phyloP scores from a whole-genome alignment of 2,797 vertebrate species.

The Heteromormyrus szaboi region DNA sequence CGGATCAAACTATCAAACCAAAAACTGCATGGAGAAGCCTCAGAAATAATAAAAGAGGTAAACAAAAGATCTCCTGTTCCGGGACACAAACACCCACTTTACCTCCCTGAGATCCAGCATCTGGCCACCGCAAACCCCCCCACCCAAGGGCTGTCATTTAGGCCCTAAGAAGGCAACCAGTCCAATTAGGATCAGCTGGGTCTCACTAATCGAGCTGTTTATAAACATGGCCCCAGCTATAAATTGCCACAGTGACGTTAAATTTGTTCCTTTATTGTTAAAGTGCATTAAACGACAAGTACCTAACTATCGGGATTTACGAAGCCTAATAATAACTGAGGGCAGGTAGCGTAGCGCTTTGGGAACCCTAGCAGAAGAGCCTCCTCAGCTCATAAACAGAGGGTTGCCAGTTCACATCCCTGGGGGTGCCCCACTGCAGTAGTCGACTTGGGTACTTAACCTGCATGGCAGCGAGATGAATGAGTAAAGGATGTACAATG shows the following conservation, averaged over 20 bases:
- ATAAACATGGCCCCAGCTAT: not conserved
- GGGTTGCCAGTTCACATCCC: not conserved
- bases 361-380: not conserved
- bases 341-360: not conserved
- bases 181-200: conserved; percentile 3
- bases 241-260: not conserved
- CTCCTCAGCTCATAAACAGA: not conserved
- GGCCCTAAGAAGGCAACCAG: not conserved
- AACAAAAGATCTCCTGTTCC: not conserved
- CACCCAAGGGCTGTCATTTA: not conserved
- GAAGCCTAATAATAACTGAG: not conserved
- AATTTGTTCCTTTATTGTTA: not conserved
- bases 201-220: not conserved
- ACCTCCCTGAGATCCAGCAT: not conserved
- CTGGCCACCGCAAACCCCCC: not conserved
- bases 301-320: not conserved
- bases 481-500: not conserved
- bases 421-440: not conserved
- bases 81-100: not conserved
- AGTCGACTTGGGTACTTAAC: not conserved
- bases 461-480: not conserved
- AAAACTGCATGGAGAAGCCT: not conserved
- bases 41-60: not conserved
- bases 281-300: not conserved
- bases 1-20: not conserved